A percentile compares a stretch with the other conserved stretches of the same genome.
phyloP scores from a whole-genome alignment of 2,113 vertebrate genomes.

The Oryzias woworae region DNA sequence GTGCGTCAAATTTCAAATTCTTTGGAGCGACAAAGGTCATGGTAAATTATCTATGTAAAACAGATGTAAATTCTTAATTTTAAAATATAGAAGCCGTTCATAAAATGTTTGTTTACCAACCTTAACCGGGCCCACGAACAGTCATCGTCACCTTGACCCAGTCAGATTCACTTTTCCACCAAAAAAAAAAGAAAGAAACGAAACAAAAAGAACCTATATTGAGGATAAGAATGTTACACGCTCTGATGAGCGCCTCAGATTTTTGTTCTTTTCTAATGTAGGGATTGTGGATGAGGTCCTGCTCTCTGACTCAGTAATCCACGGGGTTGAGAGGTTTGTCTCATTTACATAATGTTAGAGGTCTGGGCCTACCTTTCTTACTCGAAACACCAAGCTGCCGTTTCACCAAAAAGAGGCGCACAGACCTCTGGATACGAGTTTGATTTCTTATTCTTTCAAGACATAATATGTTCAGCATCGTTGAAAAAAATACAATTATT shows the following conservation, averaged over 20 bases:
- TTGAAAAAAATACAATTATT: neutral
- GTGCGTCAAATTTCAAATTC: no score
- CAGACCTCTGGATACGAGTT: slow-evolving; percentile 10
- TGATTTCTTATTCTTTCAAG: neutral
- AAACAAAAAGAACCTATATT: slow-evolving; percentile 14
- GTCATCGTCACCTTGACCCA: neutral
- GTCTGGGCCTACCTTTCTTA: slow-evolving; percentile 64
- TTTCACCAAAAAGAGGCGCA: slow-evolving; percentile 26
- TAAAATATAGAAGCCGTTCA: no score
- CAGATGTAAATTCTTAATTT: no score
- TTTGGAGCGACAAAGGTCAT: no score
- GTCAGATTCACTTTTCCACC: slow-evolving; percentile 1
- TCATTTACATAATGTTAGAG: slow-evolving; percentile 82
- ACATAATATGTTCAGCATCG: neutral
- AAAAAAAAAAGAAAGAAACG: slow-evolving; percentile 22
- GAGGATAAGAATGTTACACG: slow-evolving; percentile 13
- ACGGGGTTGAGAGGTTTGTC: slow-evolving; percentile 82
- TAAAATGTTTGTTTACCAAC: slow-evolving; percentile 35
- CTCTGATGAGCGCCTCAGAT: slow-evolving; percentile 50
- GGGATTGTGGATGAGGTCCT: slow-evolving; percentile 75
- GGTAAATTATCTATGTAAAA: no score
- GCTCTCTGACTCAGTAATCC: slow-evolving; percentile 83
- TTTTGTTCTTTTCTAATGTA: slow-evolving; percentile 68
- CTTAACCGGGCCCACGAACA: slow-evolving; percentile 36
- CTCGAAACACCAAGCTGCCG: slow-evolving; percentile 42